phyloP scores from a whole-genome alignment of 1,140 invertebrate genomes.

The Coptotermes formosanus region DNA sequence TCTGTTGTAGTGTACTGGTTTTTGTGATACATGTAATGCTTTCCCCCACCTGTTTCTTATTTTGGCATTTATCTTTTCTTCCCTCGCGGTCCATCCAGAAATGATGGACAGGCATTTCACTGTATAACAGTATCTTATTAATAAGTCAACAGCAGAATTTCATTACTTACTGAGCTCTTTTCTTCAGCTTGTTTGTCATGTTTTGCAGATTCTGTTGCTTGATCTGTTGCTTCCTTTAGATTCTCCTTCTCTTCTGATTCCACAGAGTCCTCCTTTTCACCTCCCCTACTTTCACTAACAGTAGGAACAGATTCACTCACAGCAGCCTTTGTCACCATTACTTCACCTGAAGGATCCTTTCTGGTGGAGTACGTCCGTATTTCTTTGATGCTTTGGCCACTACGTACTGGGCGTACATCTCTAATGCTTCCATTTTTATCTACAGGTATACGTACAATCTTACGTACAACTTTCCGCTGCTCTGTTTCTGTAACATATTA shows the following conservation, averaged over 20 bases:
- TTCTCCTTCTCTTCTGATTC: constrained; percentile 4
- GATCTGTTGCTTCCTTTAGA: not conserved
- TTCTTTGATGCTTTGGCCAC: not conserved
- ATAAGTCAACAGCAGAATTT: too few species aligned
- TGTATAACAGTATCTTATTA: too few species aligned
- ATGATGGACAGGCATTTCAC: too few species aligned
- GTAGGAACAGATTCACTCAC: not conserved
- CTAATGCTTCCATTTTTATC: not conserved
- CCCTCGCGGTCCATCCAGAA: too few species aligned
- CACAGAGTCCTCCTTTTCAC: not conserved
- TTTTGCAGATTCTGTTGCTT: not conserved
- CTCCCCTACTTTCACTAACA: not conserved
- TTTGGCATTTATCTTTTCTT: too few species aligned
- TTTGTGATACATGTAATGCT: too few species aligned
- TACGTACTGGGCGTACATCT: not conserved
- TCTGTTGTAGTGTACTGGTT: too few species aligned
- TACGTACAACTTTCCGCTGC: not conserved
- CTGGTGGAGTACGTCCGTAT: not conserved
- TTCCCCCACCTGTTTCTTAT: too few species aligned
- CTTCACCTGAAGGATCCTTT: not conserved
- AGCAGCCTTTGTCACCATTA: not conserved
- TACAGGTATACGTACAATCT: constrained; percentile 14
- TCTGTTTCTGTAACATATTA: not conserved
- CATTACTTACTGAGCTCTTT: not conserved
- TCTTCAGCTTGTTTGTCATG: not conserved